Evolutionary conservation across 2,888 invertebrate genomes (phyloP).

Genomic region (Cosmia trapezina): DNA sequence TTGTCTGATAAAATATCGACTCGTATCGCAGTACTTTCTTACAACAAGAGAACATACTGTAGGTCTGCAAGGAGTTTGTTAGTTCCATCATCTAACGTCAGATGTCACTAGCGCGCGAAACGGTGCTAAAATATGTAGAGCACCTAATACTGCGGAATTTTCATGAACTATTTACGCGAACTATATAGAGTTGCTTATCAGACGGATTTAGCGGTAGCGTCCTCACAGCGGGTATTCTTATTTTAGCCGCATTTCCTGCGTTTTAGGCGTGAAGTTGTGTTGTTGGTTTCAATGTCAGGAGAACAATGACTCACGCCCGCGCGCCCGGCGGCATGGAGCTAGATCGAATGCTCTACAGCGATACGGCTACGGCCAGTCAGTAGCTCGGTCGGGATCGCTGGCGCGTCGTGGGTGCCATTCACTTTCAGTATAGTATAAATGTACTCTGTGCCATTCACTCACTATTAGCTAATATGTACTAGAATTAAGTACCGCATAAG

Average conservation of each 20-base stretch:
- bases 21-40: background rate
- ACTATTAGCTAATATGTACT: slow-evolving; percentile 71
- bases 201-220: slow-evolving; percentile 32
- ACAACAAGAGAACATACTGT: background rate
- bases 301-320: slow-evolving; percentile 72
- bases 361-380: slow-evolving; percentile 70
- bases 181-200: slow-evolving; percentile 57
- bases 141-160: slow-evolving; percentile 47
- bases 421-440: no score
- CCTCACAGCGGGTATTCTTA: slow-evolving; percentile 27
- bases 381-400: slow-evolving; percentile 73
- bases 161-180: slow-evolving; percentile 51
- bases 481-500: slow-evolving; percentile 69
- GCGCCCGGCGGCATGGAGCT: slow-evolving; percentile 33
- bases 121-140: slow-evolving; percentile 36
- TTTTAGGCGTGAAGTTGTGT: slow-evolving; percentile 66
- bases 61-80: background rate
- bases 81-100: slow-evolving; percentile 47
- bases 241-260: slow-evolving; percentile 50
- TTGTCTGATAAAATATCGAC: background rate
- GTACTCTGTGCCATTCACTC: slow-evolving; percentile 44
- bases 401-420: slow-evolving; percentile 52
- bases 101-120: slow-evolving; percentile 64
- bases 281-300: slow-evolving; percentile 67
- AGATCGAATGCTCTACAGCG: slow-evolving; percentile 70